A percentile compares a stretch with the other conserved stretches of the same genome.
These are phyloP conservation scores for Steinernema khuongi DNA, from an alignment of 1,140 invertebrate species.

Conservation along the genomic window DNA sequence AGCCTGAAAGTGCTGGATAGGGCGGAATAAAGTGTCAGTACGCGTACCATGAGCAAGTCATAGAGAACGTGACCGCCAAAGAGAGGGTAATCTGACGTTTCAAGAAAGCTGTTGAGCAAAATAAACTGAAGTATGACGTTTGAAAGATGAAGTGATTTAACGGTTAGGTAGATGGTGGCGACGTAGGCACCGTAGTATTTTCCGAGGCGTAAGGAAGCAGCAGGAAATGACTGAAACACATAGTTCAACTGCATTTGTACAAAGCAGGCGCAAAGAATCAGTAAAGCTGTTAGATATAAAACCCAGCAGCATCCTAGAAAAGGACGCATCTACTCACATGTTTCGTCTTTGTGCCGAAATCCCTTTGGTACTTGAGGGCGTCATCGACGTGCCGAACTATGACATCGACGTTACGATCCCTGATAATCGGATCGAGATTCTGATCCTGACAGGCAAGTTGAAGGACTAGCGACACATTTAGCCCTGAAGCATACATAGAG, in stretches of 20 bases:
- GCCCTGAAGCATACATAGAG: slow-evolving; percentile 37
- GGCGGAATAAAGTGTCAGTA: neutral
- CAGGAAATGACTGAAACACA: slow-evolving; percentile 30
- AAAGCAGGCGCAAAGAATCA: no score
- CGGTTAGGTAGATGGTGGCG: slow-evolving; percentile 58
- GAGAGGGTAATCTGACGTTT: slow-evolving; percentile 62
- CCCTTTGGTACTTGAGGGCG: slow-evolving; percentile 55
- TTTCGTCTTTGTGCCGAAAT: slow-evolving; percentile 41
- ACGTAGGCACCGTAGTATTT: slow-evolving; percentile 62
- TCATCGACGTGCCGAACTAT: slow-evolving; percentile 55
- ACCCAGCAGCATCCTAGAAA: neutral
- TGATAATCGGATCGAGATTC: slow-evolving; percentile 53
- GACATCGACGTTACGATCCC: slow-evolving; percentile 54
- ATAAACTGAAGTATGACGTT: slow-evolving; percentile 64
- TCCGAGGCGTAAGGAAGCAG: slow-evolving; percentile 42
- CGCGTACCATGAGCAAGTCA: slow-evolving; percentile 58
- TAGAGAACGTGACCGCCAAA: slow-evolving; percentile 63
- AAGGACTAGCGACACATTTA: slow-evolving; percentile 54
- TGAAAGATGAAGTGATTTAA: slow-evolving; percentile 62
- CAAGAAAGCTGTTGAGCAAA: slow-evolving; percentile 63
- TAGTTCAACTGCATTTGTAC: no score
- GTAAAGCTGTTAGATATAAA: no score
- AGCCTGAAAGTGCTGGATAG: slow-evolving; percentile 45
- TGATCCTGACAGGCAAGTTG: slow-evolving; percentile 55
- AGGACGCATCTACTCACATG: slow-evolving; percentile 41